Conservation (phyloP, 1,140 invertebrate species). For the Drosophila tropicalis region DNA sequence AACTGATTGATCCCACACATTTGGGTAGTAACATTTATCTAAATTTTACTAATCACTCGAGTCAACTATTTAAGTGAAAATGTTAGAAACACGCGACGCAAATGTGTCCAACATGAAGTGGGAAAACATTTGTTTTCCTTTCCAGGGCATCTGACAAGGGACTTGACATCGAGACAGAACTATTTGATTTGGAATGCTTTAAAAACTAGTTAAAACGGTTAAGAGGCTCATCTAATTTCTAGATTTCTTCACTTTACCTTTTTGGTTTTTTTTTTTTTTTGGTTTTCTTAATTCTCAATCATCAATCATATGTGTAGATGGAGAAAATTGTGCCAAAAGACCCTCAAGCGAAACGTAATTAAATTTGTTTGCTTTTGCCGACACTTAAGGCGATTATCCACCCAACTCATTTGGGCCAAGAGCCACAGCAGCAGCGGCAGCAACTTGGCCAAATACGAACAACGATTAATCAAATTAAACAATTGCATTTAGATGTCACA, state of each 20-base stretch:
- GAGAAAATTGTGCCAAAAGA: neutral
- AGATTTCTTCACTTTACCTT: neutral
- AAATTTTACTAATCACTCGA: no score
- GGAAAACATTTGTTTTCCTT: no score
- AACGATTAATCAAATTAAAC: slow-evolving; percentile 12
- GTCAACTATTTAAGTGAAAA: no score
- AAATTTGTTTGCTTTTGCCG: slow-evolving; percentile 10
- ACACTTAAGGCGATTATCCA: slow-evolving; percentile 13
- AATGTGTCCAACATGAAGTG: no score
- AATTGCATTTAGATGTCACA: slow-evolving; percentile 13
- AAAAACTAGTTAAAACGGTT: no score
- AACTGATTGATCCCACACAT: no score
- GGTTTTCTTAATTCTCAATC: neutral
- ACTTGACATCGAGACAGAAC: no score
- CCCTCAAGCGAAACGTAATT: slow-evolving; percentile 12
- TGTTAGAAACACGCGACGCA: no score
- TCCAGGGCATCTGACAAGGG: no score
- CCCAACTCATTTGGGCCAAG: slow-evolving; percentile 1
- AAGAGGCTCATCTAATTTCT: no score
- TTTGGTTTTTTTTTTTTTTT: neutral
- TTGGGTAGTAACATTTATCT: no score
- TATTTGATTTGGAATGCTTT: no score
- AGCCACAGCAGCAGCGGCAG: neutral
- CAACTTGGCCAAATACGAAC: neutral
- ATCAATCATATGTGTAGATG: neutral